phyloP scores from a whole-genome alignment of 1,140 invertebrate genomes.

The Chrysoperla carnea region DNA sequence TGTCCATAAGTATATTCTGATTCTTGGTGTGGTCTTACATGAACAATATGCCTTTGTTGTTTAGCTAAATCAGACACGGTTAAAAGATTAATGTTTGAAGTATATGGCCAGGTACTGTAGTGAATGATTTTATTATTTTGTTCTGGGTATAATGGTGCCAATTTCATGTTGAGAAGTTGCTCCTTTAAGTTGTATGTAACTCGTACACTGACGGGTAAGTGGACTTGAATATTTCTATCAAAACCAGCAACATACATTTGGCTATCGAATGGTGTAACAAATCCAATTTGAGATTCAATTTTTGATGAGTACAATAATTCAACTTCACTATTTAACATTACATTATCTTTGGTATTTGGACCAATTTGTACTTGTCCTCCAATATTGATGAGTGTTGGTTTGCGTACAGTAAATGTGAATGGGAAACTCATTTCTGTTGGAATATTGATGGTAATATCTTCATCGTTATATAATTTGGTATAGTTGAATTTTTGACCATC shows the following conservation, averaged over 20 bases:
- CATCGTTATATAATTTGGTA: slow-evolving; percentile 31
- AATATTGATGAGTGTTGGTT: slow-evolving; percentile 26
- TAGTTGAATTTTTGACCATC: slow-evolving; percentile 29
- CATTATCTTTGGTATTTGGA: slow-evolving; percentile 18
- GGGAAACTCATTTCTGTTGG: slow-evolving; percentile 46
- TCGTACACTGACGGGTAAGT: slow-evolving; percentile 28
- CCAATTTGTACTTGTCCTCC: slow-evolving; percentile 24
- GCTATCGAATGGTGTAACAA: slow-evolving; percentile 39
- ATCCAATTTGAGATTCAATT: slow-evolving; percentile 35
- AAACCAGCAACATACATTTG: slow-evolving; percentile 35
- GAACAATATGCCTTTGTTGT: slow-evolving; percentile 22
- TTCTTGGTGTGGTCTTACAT: slow-evolving; percentile 15
- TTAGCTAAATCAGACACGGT: slow-evolving; percentile 25
- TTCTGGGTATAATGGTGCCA: slow-evolving; percentile 24
- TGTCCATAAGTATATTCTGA: slow-evolving; percentile 20
- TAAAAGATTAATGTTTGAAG: slow-evolving; percentile 29
- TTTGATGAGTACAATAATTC: slow-evolving; percentile 27
- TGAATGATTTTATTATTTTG: slow-evolving; percentile 31
- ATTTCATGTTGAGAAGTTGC: slow-evolving; percentile 22
- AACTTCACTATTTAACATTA: slow-evolving; percentile 25
- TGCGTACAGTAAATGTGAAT: slow-evolving; percentile 35
- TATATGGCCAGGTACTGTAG: slow-evolving; percentile 37
- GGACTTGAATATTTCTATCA: slow-evolving; percentile 32
- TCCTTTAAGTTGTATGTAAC: slow-evolving; percentile 25
- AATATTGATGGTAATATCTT: slow-evolving; percentile 36